Base-by-base conservation (phyloP, 2,113 vertebrate genomes). In the Mustela nigripes region DNA sequence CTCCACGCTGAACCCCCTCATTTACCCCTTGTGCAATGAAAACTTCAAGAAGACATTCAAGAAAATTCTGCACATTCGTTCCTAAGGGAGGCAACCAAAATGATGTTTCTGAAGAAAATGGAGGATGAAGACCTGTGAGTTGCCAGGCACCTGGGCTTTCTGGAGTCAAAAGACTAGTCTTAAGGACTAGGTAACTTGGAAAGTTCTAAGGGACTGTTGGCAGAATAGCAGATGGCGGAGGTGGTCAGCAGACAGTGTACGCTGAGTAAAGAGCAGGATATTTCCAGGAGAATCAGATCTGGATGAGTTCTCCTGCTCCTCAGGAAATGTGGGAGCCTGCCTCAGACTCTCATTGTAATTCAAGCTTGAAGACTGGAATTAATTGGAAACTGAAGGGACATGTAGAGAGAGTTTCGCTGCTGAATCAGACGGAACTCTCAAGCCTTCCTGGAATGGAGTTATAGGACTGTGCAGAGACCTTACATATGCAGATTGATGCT, bases 21-120 rank as follows among this genome's bases (percentile, higher is more conserved):
- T 99, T 78, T 99, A 99, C 48, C 99, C 99, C 0, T 98, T 99
- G 45, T 99, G 99, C 96, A 99, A 99, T 28, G 99, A 99, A 19
- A 99, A 99, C 92, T 99, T 99, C 97, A 99, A 99, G 98, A 99
- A 99, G 95, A 99, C 99, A 14, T 99, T 99, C 97, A 99, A 99
- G 98, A 99, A 98, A 95, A 99, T 99, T 86, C 98, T 99, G 91
- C 99, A 98, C 82, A 98, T 99, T 80, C 97, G 1, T 10, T 98
- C 97, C 97, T 95, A 94, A 92, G 89, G 56, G 60, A 71, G 39
- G 33, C 45, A 24, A 50, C 26, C 56, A 11, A 26, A 93, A 42
- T 24, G 78, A 58, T 73, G 80, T 56, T 62, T 15, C 48, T 80
- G 65, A 28, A 67, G 42, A 84, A 74, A 60, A 60, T 3, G 7